These are phyloP conservation scores for Pholis gunnellus DNA, from an alignment of 2,113 vertebrate genomes.

Conservation along the genomic window DNA sequence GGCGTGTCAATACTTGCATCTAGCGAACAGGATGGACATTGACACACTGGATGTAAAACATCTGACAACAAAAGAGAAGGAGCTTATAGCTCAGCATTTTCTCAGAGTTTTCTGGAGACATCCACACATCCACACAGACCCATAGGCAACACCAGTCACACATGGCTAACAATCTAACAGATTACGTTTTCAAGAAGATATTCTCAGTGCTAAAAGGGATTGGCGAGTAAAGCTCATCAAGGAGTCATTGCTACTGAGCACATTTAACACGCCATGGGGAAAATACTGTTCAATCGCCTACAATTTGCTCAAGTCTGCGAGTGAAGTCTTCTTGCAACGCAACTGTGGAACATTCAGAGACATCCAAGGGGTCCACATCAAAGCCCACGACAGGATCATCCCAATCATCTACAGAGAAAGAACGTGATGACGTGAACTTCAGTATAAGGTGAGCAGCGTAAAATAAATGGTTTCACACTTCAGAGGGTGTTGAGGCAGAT, in stretches of 20 bases:
- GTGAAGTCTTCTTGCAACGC: not conserved
- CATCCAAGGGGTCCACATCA: too few relatives aligned
- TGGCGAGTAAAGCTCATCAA: constrained; percentile 32
- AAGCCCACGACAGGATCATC: too few relatives aligned
- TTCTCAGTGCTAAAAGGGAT: constrained; percentile 25
- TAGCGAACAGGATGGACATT: not conserved
- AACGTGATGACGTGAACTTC: not conserved
- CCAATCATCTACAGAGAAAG: not conserved
- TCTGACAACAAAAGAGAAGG: constrained; percentile 12
- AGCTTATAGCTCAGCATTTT: not conserved
- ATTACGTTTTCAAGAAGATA: constrained; percentile 17
- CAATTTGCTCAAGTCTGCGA: not conserved
- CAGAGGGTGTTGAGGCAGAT: not conserved
- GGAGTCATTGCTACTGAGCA: not conserved
- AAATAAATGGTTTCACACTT: not conserved
- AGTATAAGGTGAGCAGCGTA: not conserved
- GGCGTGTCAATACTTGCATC: not conserved
- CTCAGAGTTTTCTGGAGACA: constrained; percentile 11
- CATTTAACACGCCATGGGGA: not conserved
- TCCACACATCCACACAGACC: constrained; percentile 16
- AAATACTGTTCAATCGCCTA: not conserved
- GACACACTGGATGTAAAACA: not conserved
- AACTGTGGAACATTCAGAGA: not conserved
- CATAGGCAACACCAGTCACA: not conserved
- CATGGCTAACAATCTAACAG: constrained; percentile 5